Base-by-base conservation (phyloP, 2,113 vertebrate species). In the Abramis brama region DNA sequence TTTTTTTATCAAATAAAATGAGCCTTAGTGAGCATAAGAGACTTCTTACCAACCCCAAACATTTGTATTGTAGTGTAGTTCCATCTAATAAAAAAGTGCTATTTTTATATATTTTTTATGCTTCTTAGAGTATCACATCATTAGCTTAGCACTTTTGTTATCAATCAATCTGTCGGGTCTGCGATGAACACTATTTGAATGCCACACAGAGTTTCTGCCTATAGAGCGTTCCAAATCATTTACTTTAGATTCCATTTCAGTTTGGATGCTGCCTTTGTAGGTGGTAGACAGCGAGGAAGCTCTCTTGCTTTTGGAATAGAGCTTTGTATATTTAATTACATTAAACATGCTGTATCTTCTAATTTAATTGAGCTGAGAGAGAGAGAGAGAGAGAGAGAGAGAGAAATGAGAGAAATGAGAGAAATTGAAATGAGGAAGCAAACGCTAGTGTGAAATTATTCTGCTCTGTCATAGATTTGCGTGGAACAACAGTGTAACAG, bases 401-500 rank as follows among this genome's bases (percentile, higher is more conserved):
- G 36, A 6, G 7, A 8, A n/a, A n/a, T n/a, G 39, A 1, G 39
- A 7, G 39, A 7, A 30, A 33, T 25, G 52, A 59, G 6, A 74
- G 60, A 71, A 80, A 75, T 45, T 47, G 64, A 21, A 84, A 74
- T 0, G 57, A 87, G 47, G 43, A 78, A 81, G 70, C 50, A 21
- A 84, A 27, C 0, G 1, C 30, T 66, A 68, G 50, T 88, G 87
- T 68, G 1, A 77, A 79, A 55, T 85, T 68, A 82, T 79, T 64
- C 64, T 79, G 43, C 30, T 68, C 80, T 82, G 43, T 70, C 80
- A 47, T 62, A 68, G 43, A 82, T 82, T 82, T 82, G 27, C 45
- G 80, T 70, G 43, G 39, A 82, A 66, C 43, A 82, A 83, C 79
- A 82, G 43, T 64, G 79, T 70, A 82, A 68, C 80, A 82, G 62